These are phyloP conservation scores for Mus musculus DNA, from an alignment of 2,113 vertebrate species.

Conservation along the genomic window DNA sequence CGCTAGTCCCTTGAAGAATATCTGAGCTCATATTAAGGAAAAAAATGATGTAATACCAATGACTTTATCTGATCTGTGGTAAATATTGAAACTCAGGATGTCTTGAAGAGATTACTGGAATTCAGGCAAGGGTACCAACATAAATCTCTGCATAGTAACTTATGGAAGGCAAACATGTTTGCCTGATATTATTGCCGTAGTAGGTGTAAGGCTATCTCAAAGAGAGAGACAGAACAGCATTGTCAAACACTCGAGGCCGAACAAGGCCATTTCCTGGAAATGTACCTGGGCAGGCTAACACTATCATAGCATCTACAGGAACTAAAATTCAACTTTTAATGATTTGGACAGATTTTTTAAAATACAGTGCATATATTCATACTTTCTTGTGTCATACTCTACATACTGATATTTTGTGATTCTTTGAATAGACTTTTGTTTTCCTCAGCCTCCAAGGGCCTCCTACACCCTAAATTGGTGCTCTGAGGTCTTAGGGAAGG, in stretches of 20 bases:
- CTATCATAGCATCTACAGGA: fast-evolving
- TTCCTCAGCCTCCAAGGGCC: neutral
- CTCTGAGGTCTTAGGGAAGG: neutral
- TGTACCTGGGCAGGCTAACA: neutral
- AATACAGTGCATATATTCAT: neutral
- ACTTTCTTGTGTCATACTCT: neutral
- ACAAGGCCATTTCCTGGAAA: fast-evolving
- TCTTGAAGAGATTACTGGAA: neutral
- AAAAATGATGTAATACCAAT: neutral
- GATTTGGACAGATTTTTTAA: neutral
- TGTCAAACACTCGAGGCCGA: neutral
- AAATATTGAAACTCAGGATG: neutral
- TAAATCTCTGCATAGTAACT: neutral
- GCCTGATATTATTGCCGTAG: fast-evolving
- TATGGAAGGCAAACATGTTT: neutral
- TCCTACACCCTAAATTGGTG: neutral
- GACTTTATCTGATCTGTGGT: neutral
- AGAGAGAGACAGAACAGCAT: neutral
- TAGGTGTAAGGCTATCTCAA: neutral
- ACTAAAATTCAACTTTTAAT: neutral
- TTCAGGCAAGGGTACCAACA: neutral
- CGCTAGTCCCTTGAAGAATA: neutral
- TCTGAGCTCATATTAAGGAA: neutral
- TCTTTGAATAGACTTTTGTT: neutral
- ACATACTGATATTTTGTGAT: neutral